Percentiles rank a stretch among this genome's conserved stretches.
Evolutionary conservation across 2,113 vertebrate species (phyloP).

Genomic region (Nesogale talazaci): DNA sequence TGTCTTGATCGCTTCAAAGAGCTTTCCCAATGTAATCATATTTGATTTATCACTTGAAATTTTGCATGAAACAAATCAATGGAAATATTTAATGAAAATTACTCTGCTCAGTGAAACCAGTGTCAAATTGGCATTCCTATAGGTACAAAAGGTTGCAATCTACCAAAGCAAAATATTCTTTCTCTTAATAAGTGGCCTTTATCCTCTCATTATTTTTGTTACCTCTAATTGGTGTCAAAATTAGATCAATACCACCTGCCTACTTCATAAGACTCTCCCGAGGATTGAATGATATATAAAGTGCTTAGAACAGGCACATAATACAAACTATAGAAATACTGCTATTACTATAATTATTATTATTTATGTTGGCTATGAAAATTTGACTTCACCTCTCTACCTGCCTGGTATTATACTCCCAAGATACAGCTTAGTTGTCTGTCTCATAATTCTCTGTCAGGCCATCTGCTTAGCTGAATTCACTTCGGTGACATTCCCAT

Average conservation of each 20-base stretch:
- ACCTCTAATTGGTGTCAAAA: conserved; percentile 72
- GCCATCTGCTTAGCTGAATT: background rate
- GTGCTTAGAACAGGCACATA: background rate
- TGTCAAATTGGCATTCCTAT: conserved; percentile 13
- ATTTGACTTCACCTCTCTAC: background rate
- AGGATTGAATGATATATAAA: background rate
- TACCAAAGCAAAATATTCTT: conserved; percentile 4
- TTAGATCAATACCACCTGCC: conserved; percentile 32
- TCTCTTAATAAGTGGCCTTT: conserved; percentile 51
- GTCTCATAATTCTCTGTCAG: background rate
- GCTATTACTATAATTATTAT: background rate
- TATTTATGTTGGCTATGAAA: conserved; percentile 30
- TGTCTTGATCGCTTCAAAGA: conserved; percentile 19
- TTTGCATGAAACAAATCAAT: conserved; percentile 64
- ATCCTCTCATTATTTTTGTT: conserved; percentile 64
- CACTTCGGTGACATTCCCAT: background rate
- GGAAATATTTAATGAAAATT: conserved; percentile 39
- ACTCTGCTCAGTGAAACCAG: background rate
- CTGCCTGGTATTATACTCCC: background rate
- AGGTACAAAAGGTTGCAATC: background rate
- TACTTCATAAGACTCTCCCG: background rate
- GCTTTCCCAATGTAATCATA: background rate
- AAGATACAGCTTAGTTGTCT: background rate
- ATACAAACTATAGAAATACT: background rate
- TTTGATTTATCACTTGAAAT: conserved; percentile 31